Evolutionary conservation across 1,140 invertebrate genomes (phyloP), one percentile per base, ranked within the genome.

Genomic region (Dinoponera quadriceps): DNA sequence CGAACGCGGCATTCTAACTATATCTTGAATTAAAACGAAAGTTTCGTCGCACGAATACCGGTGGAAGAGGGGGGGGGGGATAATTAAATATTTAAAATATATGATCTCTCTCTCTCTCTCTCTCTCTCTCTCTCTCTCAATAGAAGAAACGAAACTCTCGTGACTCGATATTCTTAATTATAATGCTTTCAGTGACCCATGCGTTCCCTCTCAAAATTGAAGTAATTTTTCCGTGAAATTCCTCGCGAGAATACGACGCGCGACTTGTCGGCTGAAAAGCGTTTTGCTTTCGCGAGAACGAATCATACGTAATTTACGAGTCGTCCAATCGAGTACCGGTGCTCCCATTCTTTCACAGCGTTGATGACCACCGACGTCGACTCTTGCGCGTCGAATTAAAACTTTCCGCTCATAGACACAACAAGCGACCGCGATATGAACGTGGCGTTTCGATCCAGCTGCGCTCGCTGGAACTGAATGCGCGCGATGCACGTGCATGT

Each of bases 351-450:
- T 69, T 69, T 44, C 20, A 33, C 63, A 27, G 27, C 51, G 60
- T 62, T 33, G 44, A 57, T 16, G 63, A 60, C 44, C 27, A 11
- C 49, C 2, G 33, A 29, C 44, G 65, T 20, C n/a, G 49, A 72
- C 83, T 65, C 51, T 27, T n/a, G 33, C 22, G n/a, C 27, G 29
- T 75, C 51, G 54, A 82, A 83, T 86, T 77, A 85, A 82, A 69
- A 85, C 62, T 69, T 81, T 29, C 55, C 80, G 49, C 51, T 68
- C n/a, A 49, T 65, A 87, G 74, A 88, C 77, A 77, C 75, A 87
- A 85, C 86, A 87, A 82, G 65, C 81, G 54, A 66, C 71, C 11
- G 62, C 78, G 80, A 84, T 55, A 27, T 48, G 66, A 84, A 77
- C 51, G 54, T 25, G 22, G 48, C 38, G 49, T 80, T 77, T 74